Percentiles rank a stretch among this genome's conserved stretches.
Conservation (phyloP, 2,113 vertebrate genomes). For the Malurus alboscapulatus region DNA sequence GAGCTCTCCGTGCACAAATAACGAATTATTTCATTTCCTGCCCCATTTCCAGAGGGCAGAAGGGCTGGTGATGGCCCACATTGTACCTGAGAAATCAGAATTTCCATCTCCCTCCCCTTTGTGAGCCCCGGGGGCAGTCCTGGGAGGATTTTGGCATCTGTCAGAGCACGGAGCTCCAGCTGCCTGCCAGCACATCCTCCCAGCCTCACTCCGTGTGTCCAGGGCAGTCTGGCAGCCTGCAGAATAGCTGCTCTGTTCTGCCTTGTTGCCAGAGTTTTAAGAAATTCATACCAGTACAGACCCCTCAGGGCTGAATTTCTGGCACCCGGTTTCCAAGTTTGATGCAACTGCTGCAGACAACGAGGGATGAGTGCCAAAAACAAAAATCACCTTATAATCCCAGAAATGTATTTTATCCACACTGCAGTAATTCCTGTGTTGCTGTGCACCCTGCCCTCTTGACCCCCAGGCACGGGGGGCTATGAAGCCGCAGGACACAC, state of each 20-base stretch:
- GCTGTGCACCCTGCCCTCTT: neutral
- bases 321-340: neutral
- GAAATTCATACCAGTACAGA: neutral
- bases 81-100: neutral
- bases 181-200: neutral
- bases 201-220: neutral
- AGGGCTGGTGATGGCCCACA: neutral
- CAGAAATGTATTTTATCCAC: neutral
- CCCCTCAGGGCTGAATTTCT: neutral
- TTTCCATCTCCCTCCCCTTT: neutral
- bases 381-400: neutral
- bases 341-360: neutral
- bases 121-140: neutral
- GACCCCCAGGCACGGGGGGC: neutral
- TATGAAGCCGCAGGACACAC: neutral
- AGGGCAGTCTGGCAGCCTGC: neutral
- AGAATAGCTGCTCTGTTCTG: neutral
- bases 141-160: neutral
- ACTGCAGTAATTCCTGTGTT: neutral
- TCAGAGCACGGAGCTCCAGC: fast-evolving
- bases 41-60: neutral
- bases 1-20: neutral
- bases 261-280: neutral
- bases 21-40: neutral
- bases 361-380: neutral